Base-by-base conservation (phyloP, 2,888 invertebrate species). In the Himalopsyche anomala region DNA sequence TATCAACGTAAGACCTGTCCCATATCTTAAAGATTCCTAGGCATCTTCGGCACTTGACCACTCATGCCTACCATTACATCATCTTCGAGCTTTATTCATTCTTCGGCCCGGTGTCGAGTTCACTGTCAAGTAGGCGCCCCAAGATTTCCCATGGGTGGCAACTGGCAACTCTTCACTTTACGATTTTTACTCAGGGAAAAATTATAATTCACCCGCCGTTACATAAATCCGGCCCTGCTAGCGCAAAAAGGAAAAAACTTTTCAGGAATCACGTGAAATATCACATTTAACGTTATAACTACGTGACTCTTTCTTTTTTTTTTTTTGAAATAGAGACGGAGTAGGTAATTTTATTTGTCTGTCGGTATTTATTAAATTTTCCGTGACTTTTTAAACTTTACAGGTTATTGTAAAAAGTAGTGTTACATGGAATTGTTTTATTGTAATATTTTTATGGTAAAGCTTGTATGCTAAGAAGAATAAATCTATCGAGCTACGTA, bases 221-320 rank as follows among this genome's bases (percentile, higher is more conserved):
- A 19, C 62, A 62, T 62, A 62, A 62, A 62, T 62, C 19, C 62
- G 62, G 62, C 62, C 62, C 62, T 62, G 62, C 5, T 51, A 15
- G 15, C 51, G 51, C 15, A 51, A 28, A 62, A 62, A 8, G 28
- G 28, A 11, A 28, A 28, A 62, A 62, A 62, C 19, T 62, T 62
- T 62, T 19, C 19, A 28, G 62, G 8, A n/a, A 62, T 28, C 62
- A 62, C 62, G 62, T 62, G 62, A 62, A 62, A 62, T 62, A 62
- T 62, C 62, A 19, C 62, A 62, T 62, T 62, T 8, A 19, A 62
- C 28, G 62, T 19, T 62, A 3, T 62, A 62, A 62, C 62, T 62
- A 62, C 62, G 62, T 62, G 62, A 62, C 19, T 5, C 19, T 62
- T 62, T n/a, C 56, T 1, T n/a, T 56, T n/a, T 56, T 56, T 56